Evolutionary conservation across 1,140 invertebrate genomes (phyloP).

Genomic region (Drosophila repletoides): DNA sequence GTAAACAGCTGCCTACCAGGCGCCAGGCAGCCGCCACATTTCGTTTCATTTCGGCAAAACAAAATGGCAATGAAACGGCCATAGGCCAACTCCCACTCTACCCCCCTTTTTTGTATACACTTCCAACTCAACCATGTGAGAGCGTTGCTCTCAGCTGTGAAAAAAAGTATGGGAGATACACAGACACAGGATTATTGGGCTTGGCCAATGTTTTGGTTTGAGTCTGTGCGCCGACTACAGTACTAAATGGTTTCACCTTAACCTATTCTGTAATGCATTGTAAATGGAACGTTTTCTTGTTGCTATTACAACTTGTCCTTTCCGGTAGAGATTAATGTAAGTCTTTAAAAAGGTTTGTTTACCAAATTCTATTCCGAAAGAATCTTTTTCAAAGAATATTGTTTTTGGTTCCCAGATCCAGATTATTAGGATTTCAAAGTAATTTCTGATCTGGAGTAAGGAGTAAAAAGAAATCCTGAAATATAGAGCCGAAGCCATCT

Average conservation of each 20-base stretch:
- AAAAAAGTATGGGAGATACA: background rate
- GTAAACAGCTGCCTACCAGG: slow-evolving; percentile 76
- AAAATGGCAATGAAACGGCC: slow-evolving; percentile 73
- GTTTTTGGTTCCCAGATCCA: too few relatives aligned
- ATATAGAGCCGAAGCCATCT: too few relatives aligned
- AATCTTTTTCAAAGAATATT: too few relatives aligned
- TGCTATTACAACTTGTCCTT: too few relatives aligned
- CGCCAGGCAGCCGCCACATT: slow-evolving; percentile 57
- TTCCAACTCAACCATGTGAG: background rate
- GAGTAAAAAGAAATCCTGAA: too few relatives aligned
- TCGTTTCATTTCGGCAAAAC: slow-evolving; percentile 39
- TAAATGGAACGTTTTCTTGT: too few relatives aligned
- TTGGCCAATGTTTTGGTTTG: slow-evolving; percentile 44
- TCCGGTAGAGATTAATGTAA: too few relatives aligned
- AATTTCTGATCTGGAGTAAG: too few relatives aligned
- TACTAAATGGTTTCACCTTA: background rate
- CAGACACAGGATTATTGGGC: background rate
- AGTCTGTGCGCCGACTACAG: slow-evolving; percentile 57
- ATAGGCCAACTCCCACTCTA: slow-evolving; percentile 1
- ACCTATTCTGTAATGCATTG: too few relatives aligned
- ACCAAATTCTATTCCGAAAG: too few relatives aligned
- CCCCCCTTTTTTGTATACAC: slow-evolving; percentile 13
- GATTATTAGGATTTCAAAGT: too few relatives aligned
- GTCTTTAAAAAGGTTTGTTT: too few relatives aligned
- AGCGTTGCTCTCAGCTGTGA: slow-evolving; percentile 41